Percentiles rank a stretch among this genome's conserved stretches.
These are phyloP conservation scores for Vanessa cardui DNA, from an alignment of 2,888 invertebrate genomes.

Conservation along the genomic window DNA sequence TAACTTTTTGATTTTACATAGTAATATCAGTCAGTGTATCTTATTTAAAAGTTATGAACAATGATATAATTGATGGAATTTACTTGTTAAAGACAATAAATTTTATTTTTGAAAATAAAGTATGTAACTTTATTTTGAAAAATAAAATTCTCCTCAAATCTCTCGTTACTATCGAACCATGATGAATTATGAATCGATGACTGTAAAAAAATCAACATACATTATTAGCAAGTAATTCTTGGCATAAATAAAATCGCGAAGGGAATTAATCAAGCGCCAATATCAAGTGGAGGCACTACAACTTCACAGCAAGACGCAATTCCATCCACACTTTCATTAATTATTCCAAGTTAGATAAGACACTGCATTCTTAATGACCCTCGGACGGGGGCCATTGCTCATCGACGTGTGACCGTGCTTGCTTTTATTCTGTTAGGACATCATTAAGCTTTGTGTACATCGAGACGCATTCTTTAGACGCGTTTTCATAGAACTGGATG, in stretches of 20 bases:
- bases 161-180: too few species aligned
- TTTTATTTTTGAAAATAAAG: too few species aligned
- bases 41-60: too few species aligned
- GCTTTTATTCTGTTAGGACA: slow-evolving; percentile 50
- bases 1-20: too few species aligned
- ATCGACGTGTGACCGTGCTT: slow-evolving; percentile 62
- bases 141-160: too few species aligned
- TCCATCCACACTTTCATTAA: slow-evolving; percentile 78
- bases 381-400: slow-evolving; percentile 70
- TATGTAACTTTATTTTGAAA: too few species aligned
- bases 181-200: too few species aligned
- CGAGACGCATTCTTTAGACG: slow-evolving; percentile 22
- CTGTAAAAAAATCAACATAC: too few species aligned
- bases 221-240: too few species aligned
- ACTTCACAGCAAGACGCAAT: slow-evolving; percentile 71
- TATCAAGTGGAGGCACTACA: slow-evolving; percentile 42
- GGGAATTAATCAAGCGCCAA: slow-evolving; percentile 32
- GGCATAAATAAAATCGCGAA: neutral
- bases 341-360: slow-evolving; percentile 81
- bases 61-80: too few species aligned
- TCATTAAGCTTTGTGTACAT: slow-evolving; percentile 61
- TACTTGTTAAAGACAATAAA: too few species aligned
- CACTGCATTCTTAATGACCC: slow-evolving; percentile 79
- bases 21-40: too few species aligned
- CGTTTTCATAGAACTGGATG: slow-evolving; percentile 9